A percentile compares a stretch with the other conserved stretches of the same genome.
phyloP scores from a whole-genome alignment of 2,113 vertebrate genomes.

The Athene cunicularia region DNA sequence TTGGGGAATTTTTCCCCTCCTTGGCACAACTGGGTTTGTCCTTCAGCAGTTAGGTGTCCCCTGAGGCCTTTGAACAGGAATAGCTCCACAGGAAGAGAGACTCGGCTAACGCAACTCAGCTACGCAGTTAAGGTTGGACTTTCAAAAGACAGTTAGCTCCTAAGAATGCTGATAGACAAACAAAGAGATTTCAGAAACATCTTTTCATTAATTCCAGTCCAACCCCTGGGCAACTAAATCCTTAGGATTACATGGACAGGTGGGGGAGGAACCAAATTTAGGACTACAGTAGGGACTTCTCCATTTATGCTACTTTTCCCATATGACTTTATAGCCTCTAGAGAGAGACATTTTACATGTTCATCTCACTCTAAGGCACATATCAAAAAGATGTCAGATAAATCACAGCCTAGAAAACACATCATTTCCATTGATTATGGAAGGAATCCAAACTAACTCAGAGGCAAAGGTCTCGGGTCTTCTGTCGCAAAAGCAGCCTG shows the following conservation, averaged over 20 bases:
- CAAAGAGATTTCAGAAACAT: neutral
- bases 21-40: neutral
- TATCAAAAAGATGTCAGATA: neutral
- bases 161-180: neutral
- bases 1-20: too few species aligned
- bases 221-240: neutral
- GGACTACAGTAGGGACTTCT: neutral
- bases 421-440: neutral
- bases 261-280: neutral
- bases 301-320: neutral
- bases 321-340: neutral
- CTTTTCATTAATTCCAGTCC: neutral
- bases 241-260: accelerated
- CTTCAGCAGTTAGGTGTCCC: neutral
- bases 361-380: neutral
- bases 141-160: neutral
- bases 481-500: neutral
- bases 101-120: neutral
- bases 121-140: neutral
- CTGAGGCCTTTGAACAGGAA: neutral
- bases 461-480: neutral
- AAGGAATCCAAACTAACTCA: neutral
- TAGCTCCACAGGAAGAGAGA: neutral
- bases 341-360: neutral
- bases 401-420: neutral